Evolutionary conservation across 1,140 invertebrate genomes (phyloP).

Genomic region (Heliconius hewitsoni): DNA sequence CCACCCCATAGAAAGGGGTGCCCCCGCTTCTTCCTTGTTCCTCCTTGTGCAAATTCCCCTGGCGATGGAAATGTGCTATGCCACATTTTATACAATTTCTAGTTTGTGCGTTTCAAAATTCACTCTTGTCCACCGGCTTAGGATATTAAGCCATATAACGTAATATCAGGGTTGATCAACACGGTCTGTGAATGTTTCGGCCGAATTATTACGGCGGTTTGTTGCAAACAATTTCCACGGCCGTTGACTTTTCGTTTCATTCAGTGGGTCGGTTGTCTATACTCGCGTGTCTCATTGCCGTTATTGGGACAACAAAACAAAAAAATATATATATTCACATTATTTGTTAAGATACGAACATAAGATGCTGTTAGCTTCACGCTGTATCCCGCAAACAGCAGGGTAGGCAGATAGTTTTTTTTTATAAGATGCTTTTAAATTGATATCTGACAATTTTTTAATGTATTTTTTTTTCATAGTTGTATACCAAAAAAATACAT

Average conservation of each 20-base stretch:
- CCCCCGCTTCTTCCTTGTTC: conserved; percentile 76
- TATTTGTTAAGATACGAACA: neutral
- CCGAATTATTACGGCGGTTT: conserved; percentile 63
- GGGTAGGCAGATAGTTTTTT: too few species aligned
- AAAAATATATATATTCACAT: conserved; percentile 7
- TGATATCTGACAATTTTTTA: neutral
- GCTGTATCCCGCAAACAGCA: too few species aligned
- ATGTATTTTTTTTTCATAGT: neutral
- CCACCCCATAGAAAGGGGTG: conserved; percentile 73
- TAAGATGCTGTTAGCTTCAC: neutral
- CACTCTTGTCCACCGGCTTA: conserved; percentile 37
- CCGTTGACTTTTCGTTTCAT: conserved; percentile 71
- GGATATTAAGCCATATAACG: conserved; percentile 37
- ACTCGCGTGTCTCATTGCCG: conserved; percentile 43
- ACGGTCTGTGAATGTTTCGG: conserved; percentile 56
- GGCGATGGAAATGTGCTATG: conserved; percentile 79
- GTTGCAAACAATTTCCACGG: conserved; percentile 59
- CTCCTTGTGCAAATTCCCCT: conserved; percentile 81
- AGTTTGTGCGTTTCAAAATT: conserved; percentile 64
- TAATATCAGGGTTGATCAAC: conserved; percentile 39
- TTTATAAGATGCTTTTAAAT: neutral
- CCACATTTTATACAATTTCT: conserved; percentile 81
- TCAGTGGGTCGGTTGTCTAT: conserved; percentile 53
- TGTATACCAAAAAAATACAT: too few species aligned
- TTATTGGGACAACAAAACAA: conserved; percentile 42